phyloP scores from a whole-genome alignment of 2,797 vertebrate species.

The Eulemur albifrons region DNA sequence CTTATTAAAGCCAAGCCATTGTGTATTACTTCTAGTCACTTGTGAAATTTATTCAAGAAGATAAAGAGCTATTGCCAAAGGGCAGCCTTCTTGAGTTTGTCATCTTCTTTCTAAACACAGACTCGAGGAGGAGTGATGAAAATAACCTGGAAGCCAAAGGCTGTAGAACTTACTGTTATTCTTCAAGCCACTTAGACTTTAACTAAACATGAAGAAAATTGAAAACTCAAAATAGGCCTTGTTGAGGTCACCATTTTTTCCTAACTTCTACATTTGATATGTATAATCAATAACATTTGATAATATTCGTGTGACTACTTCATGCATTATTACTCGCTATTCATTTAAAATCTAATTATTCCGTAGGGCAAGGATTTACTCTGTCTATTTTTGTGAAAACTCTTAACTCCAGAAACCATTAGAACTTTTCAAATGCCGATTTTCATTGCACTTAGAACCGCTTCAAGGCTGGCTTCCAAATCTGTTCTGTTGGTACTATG shows the following conservation, averaged over 20 bases:
- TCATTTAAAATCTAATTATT: slow-evolving; percentile 33
- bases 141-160: neutral
- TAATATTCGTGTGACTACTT: neutral
- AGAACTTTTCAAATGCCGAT: slow-evolving; percentile 30
- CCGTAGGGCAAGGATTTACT: neutral
- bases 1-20: neutral
- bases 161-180: neutral
- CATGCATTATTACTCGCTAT: neutral
- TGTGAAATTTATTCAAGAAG: slow-evolving; percentile 37
- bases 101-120: neutral
- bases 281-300: slow-evolving; percentile 1
- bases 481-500: neutral
- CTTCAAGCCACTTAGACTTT: neutral
- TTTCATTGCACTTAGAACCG: neutral
- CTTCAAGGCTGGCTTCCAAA: neutral
- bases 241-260: slow-evolving; percentile 12
- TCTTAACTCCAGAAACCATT: neutral
- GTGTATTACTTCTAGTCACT: neutral
- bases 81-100: neutral
- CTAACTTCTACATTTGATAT: neutral
- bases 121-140: neutral
- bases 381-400: slow-evolving; percentile 16
- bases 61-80: neutral
- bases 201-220: neutral
- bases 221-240: slow-evolving; percentile 12